These are phyloP conservation scores for Miichthys miiuy DNA, from an alignment of 2,797 vertebrate genomes.

Conservation along the genomic window DNA sequence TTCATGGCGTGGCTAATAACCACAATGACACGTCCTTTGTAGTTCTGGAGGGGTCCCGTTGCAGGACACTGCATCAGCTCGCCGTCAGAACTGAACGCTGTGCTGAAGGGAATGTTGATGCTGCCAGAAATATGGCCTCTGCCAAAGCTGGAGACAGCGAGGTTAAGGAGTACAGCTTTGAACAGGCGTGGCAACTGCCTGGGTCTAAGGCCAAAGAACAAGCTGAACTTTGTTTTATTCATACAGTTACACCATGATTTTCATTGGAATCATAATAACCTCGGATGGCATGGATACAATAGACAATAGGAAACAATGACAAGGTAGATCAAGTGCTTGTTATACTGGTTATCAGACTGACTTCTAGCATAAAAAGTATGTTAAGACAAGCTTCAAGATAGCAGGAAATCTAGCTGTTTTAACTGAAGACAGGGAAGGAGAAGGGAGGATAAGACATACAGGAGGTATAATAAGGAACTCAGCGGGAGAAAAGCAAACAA, in stretches of 20 bases:
- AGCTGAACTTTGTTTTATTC: neutral
- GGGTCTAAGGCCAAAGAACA: neutral
- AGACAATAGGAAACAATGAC: neutral
- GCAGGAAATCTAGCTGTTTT: neutral
- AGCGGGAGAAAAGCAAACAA: neutral
- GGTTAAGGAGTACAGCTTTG: constrained; percentile 61
- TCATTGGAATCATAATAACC: neutral
- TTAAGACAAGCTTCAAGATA: constrained; percentile 1
- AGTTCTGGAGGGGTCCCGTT: constrained; percentile 88
- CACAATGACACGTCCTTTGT: constrained; percentile 93
- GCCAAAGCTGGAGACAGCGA: constrained; percentile 86
- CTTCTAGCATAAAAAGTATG: neutral
- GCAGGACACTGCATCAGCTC: constrained; percentile 90
- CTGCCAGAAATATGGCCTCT: constrained; percentile 96
- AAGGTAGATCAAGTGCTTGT: constrained; percentile 14
- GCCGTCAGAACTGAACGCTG: constrained; percentile 88
- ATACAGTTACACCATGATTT: neutral
- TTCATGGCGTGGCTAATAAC: constrained; percentile 91
- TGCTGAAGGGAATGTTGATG: constrained; percentile 91
- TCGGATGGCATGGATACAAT: neutral
- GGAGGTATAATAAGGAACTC: neutral
- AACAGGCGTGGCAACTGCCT: neutral
- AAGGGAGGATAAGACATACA: neutral
- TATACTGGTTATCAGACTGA: constrained; percentile 1
- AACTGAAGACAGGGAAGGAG: neutral